Conservation (phyloP, 2,797 vertebrate species). For the Cryptoblepharus egeriae region DNA sequence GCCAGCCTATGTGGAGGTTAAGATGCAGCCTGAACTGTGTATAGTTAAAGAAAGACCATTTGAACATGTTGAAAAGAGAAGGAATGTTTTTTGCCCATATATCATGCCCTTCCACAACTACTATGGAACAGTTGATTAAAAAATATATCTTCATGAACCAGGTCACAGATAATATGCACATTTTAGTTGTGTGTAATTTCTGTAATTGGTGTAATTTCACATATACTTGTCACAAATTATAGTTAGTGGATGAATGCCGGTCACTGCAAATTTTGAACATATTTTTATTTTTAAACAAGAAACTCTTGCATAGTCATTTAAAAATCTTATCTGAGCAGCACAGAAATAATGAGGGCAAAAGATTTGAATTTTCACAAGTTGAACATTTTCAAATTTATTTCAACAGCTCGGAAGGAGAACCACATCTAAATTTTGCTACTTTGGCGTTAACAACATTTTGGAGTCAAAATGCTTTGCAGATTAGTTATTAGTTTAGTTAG, state of each 20-base stretch:
- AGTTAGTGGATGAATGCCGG: not conserved
- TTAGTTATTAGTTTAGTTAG: too few species aligned
- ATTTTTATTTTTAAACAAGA: not conserved
- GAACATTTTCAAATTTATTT: not conserved
- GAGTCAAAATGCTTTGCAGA: not conserved
- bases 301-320: not conserved
- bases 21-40: not conserved
- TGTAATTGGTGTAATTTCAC: not conserved
- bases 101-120: not conserved
- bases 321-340: not conserved
- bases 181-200: not conserved
- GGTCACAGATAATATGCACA: not conserved
- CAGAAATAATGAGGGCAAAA: not conserved
- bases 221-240: not conserved
- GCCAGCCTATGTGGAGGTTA: too few species aligned
- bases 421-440: too few species aligned
- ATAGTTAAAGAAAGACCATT: not conserved
- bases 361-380: not conserved
- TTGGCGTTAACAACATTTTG: not conserved
- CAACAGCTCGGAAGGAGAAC: not conserved
- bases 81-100: not conserved
- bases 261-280: not conserved
- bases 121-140: not conserved
- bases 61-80: not conserved
- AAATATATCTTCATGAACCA: not conserved